These are phyloP conservation scores for Cavia aperea DNA, from an alignment of 2,113 vertebrate species.

Conservation along the genomic window DNA sequence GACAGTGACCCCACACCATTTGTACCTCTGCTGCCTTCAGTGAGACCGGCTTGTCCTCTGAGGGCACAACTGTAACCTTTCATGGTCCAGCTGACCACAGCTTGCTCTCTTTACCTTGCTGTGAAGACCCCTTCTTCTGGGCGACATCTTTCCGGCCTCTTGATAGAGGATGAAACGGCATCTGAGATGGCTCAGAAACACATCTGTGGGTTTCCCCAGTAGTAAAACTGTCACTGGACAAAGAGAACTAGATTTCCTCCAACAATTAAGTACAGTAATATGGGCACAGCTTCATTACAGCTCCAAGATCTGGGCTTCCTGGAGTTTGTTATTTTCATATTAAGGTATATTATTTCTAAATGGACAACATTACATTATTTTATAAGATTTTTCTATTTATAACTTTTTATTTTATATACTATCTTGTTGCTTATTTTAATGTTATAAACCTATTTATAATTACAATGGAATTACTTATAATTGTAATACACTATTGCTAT, in stretches of 20 bases:
- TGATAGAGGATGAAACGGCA: background rate
- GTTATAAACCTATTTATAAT: background rate
- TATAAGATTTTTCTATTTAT: background rate
- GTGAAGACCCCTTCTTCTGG: background rate
- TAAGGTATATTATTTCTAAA: background rate
- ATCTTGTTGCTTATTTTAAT: background rate
- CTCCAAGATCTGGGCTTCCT: background rate
- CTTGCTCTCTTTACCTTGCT: too few relatives aligned
- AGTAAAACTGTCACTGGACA: background rate
- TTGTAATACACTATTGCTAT: background rate
- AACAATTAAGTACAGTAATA: background rate
- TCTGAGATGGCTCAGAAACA: background rate
- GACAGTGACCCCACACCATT: rapidly evolving
- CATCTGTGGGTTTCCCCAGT: background rate
- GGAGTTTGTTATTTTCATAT: background rate
- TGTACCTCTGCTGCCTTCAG: background rate
- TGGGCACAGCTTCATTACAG: background rate
- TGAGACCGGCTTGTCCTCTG: too few relatives aligned
- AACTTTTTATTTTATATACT: background rate
- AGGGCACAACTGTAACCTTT: background rate
- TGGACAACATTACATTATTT: background rate
- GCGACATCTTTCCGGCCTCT: too few relatives aligned
- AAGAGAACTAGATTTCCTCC: background rate
- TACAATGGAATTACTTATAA: background rate
- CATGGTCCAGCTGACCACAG: background rate